These are phyloP conservation scores for Mastomys coucha DNA, from an alignment of 2,113 vertebrate genomes.

Conservation along the genomic window DNA sequence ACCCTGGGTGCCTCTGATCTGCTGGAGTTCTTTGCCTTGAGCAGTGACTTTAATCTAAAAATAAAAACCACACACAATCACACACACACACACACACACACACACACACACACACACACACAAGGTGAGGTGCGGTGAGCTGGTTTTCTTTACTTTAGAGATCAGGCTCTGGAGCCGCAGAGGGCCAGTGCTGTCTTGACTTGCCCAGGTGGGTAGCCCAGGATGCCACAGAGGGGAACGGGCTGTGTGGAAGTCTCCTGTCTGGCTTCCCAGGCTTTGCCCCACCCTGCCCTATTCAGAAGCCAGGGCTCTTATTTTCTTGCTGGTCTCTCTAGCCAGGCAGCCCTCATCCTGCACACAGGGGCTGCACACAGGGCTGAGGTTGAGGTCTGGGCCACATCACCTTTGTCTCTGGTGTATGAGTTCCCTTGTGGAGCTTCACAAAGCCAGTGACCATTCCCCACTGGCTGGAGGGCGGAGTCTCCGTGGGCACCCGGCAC, in stretches of 20 bases:
- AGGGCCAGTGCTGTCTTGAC: neutral
- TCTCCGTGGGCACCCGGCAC: neutral
- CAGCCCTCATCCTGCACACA: neutral
- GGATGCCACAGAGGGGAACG: conserved; percentile 1
- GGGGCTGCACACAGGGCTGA: neutral
- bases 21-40: conserved; percentile 63
- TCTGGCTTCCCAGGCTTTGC: conserved; percentile 20
- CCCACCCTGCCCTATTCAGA: neutral
- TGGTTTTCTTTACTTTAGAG: conserved; percentile 54
- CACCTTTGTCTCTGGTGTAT: neutral
- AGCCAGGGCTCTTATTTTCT: neutral
- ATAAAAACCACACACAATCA: conserved; percentile 53
- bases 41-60: conserved; percentile 78
- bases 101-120: conserved; percentile 16
- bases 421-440: neutral
- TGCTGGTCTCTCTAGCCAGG: neutral
- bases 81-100: conserved; percentile 29
- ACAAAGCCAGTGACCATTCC: neutral
- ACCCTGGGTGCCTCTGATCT: conserved; percentile 45
- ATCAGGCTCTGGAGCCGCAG: neutral
- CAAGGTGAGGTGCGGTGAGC: conserved; percentile 1
- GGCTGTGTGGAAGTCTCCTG: conserved; percentile 41
- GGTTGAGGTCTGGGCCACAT: neutral
- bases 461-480: neutral
- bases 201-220: conserved; percentile 64